Base-by-base conservation (phyloP, 1,140 invertebrate species). In the Hyles vespertilio region DNA sequence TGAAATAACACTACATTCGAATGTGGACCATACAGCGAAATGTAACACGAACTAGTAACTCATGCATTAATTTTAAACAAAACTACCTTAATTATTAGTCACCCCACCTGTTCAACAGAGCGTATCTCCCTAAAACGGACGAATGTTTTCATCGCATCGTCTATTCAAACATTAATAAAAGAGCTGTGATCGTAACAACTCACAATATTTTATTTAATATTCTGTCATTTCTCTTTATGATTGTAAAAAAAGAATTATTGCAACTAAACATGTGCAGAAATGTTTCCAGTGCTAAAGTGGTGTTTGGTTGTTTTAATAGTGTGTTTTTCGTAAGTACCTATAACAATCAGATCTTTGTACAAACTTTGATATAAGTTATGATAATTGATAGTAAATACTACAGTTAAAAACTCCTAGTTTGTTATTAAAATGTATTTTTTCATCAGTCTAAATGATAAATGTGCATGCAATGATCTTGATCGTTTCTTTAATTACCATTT, bases 61-160 rank as follows among this genome's bases (percentile, higher is more conserved):
- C 71, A 72, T 80, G 79, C 83, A 84, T 84, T 80, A 81, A 79
- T 84, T 82, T 82, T 77, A 81, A 81, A 83, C 75, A 75, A 84
- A 81, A 85, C 77, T 80, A 70, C 71, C 78, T 84, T 81, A 84
- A 88, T 89, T 89, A 87, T 87, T 82, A 89, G 87, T 87, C 89
- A 89, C 87, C 89, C 89, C 87, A 87, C 74, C 87, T 90, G 84
- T 72, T 63, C 87, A 85, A 34, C 81, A 74, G 84, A 89, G 85
- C 87, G 82, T 84, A 81, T 90, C 87, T 90, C 89, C 89, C 82
- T 77, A 83, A 87, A 86, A 87, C 82, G 76, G 79, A 71, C 81
- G 73, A 79, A 85, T 78, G 78, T 85, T 85, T 88, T 88, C 85
- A 81, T 69, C 61, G 67, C 62, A 71, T 67, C 65, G 63, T 69